These are phyloP conservation scores for Pemphredon lugubris DNA, from an alignment of 2,888 invertebrate species.

Conservation along the genomic window DNA sequence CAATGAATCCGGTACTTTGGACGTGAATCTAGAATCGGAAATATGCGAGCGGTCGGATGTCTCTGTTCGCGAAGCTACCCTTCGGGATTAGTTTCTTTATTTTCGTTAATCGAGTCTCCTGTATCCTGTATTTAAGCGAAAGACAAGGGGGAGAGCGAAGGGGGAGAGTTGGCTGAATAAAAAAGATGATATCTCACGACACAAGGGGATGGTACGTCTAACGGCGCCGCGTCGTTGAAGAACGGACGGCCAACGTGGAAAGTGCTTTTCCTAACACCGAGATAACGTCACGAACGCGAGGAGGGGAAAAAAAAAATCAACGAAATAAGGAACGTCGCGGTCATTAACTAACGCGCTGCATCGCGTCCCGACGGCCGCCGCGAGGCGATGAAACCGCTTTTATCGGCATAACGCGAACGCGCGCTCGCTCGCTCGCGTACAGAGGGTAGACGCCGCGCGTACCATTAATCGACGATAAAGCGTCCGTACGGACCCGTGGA, in stretches of 20 bases:
- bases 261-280: constrained; percentile 23
- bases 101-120: no score
- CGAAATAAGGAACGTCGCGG: constrained; percentile 43
- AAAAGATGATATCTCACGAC: neutral
- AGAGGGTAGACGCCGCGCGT: constrained; percentile 46
- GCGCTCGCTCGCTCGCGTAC: constrained; percentile 1
- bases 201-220: neutral
- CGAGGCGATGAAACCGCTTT: constrained; percentile 33
- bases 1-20: constrained; percentile 22
- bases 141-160: no score
- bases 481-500: constrained; percentile 43
- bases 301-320: neutral
- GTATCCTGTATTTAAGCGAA: no score
- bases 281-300: constrained; percentile 27
- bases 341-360: constrained; percentile 45
- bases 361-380: constrained; percentile 46
- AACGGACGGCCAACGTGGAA: constrained; percentile 7
- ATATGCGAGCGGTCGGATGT: constrained; percentile 9
- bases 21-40: constrained; percentile 19
- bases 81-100: no score
- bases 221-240: neutral
- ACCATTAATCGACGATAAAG: constrained; percentile 69
- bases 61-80: constrained; percentile 11
- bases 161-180: no score
- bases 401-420: constrained; percentile 53